These are phyloP conservation scores for Altica lythri DNA, from an alignment of 2,888 invertebrate genomes.

Conservation along the genomic window DNA sequence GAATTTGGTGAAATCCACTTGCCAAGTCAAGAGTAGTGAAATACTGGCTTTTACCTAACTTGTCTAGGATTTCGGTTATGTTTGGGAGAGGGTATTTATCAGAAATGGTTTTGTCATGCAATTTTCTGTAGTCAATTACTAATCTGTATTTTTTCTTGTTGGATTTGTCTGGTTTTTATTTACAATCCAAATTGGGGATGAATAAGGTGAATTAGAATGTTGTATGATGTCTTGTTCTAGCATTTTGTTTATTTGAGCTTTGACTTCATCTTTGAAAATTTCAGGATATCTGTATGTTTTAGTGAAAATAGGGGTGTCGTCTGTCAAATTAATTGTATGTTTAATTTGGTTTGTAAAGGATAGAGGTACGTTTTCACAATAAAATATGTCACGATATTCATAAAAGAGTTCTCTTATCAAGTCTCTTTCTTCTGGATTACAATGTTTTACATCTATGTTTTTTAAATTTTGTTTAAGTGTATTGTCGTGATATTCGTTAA, in stretches of 20 bases:
- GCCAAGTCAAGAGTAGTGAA: conserved; percentile 41
- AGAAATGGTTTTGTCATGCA: conserved; percentile 31
- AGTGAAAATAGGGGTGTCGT: conserved; percentile 32
- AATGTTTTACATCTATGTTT: no score
- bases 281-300: conserved; percentile 41
- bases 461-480: no score
- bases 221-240: conserved; percentile 33
- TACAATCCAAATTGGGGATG: conserved; percentile 37
- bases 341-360: conserved; percentile 37
- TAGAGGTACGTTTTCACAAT: conserved; percentile 21
- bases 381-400: conserved; percentile 33
- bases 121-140: conserved; percentile 30
- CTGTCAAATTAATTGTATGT: conserved; percentile 31
- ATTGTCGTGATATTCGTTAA: not conserved
- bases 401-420: no score
- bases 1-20: conserved; percentile 42
- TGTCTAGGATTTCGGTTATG: conserved; percentile 46
- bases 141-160: conserved; percentile 34
- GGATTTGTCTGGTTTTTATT: conserved; percentile 26
- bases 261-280: conserved; percentile 39
- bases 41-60: conserved; percentile 43
- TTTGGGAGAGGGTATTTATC: conserved; percentile 47
- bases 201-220: conserved; percentile 30
- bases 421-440: no score
- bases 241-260: conserved; percentile 31